Conservation (phyloP, 2,797 vertebrate species). For the Cyclura pinguis region DNA sequence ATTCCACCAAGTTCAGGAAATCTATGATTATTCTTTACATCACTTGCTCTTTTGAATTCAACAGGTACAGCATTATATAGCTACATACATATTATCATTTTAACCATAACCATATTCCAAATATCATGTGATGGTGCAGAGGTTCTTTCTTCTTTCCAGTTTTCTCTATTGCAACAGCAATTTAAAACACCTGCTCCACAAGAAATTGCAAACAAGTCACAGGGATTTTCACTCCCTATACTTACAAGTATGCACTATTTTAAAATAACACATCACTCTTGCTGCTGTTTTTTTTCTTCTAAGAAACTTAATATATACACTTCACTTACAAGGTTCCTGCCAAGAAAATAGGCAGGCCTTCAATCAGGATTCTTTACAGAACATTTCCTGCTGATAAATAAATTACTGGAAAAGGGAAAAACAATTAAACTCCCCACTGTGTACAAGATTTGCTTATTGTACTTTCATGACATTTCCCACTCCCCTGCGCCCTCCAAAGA, state of each 20-base stretch:
- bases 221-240: not conserved
- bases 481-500: not conserved
- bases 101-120: not conserved
- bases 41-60: not conserved
- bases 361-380: conserved; percentile 57
- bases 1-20: no score
- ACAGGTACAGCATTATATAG: not conserved
- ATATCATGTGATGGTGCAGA: not conserved
- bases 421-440: conserved; percentile 53
- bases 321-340: conserved; percentile 57
- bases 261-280: conserved; percentile 38
- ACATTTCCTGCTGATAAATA: conserved; percentile 59
- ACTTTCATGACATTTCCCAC: conserved; percentile 8
- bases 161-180: not conserved
- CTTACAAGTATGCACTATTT: conserved; percentile 34
- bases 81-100: not conserved
- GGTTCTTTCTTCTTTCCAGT: not conserved
- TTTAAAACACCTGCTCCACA: not conserved
- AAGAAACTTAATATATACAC: conserved; percentile 24
- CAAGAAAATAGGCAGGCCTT: conserved; percentile 68
- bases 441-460: conserved; percentile 45
- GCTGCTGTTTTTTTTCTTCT: conserved; percentile 13
- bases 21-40: no score
- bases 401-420: conserved; percentile 60
- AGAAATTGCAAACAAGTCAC: conserved; percentile 15